Evolutionary conservation across 2,797 vertebrate genomes (phyloP).

Genomic region (Megaceryle alcyon): DNA sequence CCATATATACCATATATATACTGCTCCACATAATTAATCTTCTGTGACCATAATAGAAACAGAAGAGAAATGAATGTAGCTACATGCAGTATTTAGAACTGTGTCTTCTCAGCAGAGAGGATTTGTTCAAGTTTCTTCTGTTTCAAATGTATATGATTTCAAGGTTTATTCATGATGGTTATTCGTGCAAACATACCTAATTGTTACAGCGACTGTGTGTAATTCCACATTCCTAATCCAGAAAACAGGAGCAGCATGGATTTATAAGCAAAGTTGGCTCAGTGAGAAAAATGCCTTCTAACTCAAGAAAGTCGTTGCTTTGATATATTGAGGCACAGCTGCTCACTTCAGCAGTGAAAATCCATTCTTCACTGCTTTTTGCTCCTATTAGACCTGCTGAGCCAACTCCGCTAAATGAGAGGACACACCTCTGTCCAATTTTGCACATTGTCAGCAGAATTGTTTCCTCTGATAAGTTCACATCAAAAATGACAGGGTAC

Average conservation of each 20-base stretch:
- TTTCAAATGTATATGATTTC: slow-evolving; percentile 27
- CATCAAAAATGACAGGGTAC: not conserved
- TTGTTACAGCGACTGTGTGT: not conserved
- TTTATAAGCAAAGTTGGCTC: not conserved
- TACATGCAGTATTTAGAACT: not conserved
- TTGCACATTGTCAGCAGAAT: not conserved
- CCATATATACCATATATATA: not conserved
- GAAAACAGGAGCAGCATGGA: not conserved
- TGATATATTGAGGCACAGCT: not conserved
- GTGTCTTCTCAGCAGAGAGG: not conserved
- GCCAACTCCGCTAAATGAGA: not conserved
- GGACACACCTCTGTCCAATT: not conserved
- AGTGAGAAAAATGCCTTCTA: not conserved
- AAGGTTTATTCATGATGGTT: slow-evolving; percentile 31
- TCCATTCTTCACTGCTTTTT: slow-evolving; percentile 22
- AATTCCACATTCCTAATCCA: not conserved
- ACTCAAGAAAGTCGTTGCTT: not conserved
- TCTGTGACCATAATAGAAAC: not conserved
- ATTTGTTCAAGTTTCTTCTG: slow-evolving; percentile 28
- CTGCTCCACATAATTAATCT: slow-evolving; percentile 18
- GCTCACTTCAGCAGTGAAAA: slow-evolving; percentile 20
- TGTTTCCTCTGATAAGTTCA: not conserved
- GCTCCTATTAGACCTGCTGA: slow-evolving; percentile 4
- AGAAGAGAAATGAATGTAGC: not conserved
- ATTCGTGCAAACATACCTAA: not conserved